Evolutionary conservation across 2,113 vertebrate genomes (phyloP), one percentile per base, ranked within the genome.

Genomic region (Dunckerocampus dactyliophorus): DNA sequence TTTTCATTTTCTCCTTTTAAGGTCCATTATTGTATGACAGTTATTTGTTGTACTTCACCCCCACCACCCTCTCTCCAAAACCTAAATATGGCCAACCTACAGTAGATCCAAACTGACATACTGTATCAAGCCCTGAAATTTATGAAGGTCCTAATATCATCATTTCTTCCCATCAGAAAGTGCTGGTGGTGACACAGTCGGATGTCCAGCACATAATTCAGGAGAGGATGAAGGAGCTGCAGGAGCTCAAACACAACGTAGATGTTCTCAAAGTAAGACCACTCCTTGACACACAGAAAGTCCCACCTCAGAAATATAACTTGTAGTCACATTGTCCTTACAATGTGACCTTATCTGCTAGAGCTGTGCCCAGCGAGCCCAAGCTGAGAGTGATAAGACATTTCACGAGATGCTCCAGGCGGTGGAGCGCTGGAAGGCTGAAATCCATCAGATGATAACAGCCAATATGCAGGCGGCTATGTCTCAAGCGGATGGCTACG

Each of bases 331-430:
- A n/a, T n/a, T n/a, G n/a, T 49, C 13, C 21, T 12, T 4, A 62
- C 34, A 67, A 65, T 56, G 14, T 61, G 24, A 28, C n/a, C 52
- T 49, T 15, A 12, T 43, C 16, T 54, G 67, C 11, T n/a, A 91
- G 91, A 89, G 77, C 13, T 47, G 58, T 52, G 89, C 89, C 42
- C 88, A 89, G 62, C 71, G 89, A 42, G 89, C 89, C 5, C 85
- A 89, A 64, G 52, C 77, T 1, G 90, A 89, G 52, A 90, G 89
- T 7, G 88, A 91, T 48, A 91, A 91, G 79, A 90, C 84, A 8
- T 91, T 91, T 81, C 85, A 83, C 0, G 91, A 91, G 70, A 91
- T 92, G 90, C 79, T 87, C 20, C 88, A 89, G 67, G 86, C 89
- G 0, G 89, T 90, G 47, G 89, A 92, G 67, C 89, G 91, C 20